Base-by-base conservation (phyloP, 2,888 invertebrate species). In the Nomada fucata region DNA sequence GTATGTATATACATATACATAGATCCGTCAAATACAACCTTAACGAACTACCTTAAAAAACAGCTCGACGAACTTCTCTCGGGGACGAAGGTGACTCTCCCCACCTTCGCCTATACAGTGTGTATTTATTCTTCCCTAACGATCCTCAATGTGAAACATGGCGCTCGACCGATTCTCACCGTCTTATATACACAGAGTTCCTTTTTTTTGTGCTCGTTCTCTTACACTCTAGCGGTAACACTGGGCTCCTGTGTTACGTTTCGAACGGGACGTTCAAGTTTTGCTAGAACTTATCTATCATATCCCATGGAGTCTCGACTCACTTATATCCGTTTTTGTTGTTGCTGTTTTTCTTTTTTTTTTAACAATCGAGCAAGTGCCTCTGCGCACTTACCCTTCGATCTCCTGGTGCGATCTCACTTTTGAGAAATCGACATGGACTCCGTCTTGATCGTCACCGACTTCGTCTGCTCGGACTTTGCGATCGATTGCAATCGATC, bases 381-480 rank as follows among this genome's bases (percentile, higher is more conserved):
- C 50, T 53, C 20, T 11, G 50, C 15, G 82, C 84, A 76, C 61
- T 81, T 84, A 82, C 74, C 73, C 53, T 57, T 73, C 47, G 64
- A 23, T 63, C 52, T 50, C 52, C 36, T 36, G 42, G 36, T 65
- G 29, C 42, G 18, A 80, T 82, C 50, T 73, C 77, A 88, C 67
- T 85, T 88, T 57, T 86, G 81, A 26, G 73, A 72, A 15, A 64
- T 57, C 29, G 79, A 64, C 15, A 75, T 42, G 42, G 11, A 57
- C 7, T 88, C 86, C 23, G 55, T n/a, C 60, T 88, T 86, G 29
- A 55, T 85, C 26, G 73, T 72, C 18, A 63, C 70, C 42, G 72
- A 79, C n/a, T 88, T 88, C 18, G 65, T 76, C 52, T 84, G 76
- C 15, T 87, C 87, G 10, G 60, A 44, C 18, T 88, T 87, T 13